phyloP scores from a whole-genome alignment of 2,113 vertebrate species.

The Xerus inauris region DNA sequence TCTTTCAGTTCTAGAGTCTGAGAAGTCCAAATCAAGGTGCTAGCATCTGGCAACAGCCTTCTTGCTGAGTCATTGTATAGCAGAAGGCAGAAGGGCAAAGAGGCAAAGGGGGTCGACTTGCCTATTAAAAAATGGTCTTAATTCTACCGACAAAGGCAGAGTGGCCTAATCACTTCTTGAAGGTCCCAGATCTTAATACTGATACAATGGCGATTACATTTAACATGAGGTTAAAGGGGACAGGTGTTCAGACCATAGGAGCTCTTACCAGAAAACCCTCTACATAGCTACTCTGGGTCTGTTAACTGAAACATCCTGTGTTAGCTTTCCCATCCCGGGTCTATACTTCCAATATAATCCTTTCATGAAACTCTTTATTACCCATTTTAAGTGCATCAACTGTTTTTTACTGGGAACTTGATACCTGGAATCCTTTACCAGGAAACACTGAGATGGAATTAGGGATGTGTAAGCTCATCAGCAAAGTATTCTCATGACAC shows the following conservation, averaged over 20 bases:
- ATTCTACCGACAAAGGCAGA: neutral
- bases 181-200: neutral
- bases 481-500: neutral
- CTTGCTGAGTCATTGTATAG: neutral
- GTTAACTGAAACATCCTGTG: neutral
- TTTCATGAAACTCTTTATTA: conserved; percentile 2
- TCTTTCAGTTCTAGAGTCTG: neutral
- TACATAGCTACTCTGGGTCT: neutral
- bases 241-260: neutral
- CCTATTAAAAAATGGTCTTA: neutral
- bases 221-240: neutral
- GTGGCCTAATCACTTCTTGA: neutral
- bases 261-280: neutral
- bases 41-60: neutral
- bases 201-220: too few relatives aligned
- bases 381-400: neutral
- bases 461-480: neutral
- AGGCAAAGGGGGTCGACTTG: neutral
- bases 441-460: neutral
- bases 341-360: neutral
- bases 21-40: neutral
- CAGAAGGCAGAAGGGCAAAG: neutral
- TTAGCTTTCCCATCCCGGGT: neutral
- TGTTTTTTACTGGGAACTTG: neutral
- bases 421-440: neutral